Percentiles rank a stretch among this genome's conserved stretches.
phyloP scores from a whole-genome alignment of 2,797 vertebrate species.

The Pipistrellus pipistrellus region DNA sequence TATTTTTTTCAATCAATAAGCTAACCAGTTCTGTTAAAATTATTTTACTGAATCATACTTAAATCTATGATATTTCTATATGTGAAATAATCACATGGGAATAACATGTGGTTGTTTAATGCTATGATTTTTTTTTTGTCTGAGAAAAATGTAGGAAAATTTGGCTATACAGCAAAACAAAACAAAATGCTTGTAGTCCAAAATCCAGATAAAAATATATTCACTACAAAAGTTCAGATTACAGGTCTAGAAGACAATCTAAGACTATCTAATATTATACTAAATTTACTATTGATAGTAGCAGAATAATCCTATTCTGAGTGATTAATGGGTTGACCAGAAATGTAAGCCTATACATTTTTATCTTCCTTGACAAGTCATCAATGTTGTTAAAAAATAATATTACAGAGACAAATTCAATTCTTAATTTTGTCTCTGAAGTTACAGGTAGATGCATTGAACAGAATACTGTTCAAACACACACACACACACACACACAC shows the following conservation, averaged over 20 bases:
- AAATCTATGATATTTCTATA: not conserved
- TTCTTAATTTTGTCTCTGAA: constrained; percentile 53
- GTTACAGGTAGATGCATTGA: not conserved
- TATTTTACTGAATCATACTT: constrained; percentile 38
- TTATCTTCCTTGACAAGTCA: constrained; percentile 63
- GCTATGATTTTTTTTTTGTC: not conserved
- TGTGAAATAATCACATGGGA: not conserved
- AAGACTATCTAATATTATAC: constrained; percentile 56
- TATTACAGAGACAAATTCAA: constrained; percentile 36
- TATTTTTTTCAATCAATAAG: constrained; percentile 59
- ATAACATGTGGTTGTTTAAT: not conserved
- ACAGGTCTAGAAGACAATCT: constrained; percentile 22
- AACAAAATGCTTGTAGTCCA: not conserved
- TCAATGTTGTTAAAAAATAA: constrained; percentile 34
- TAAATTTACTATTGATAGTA: constrained; percentile 50
- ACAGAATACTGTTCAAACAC: not conserved
- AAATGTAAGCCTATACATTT: constrained; percentile 54
- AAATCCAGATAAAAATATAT: constrained; percentile 56
- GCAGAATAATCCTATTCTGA: constrained; percentile 5
- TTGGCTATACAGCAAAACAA: not conserved
- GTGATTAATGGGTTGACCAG: constrained; percentile 55
- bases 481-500: not conserved
- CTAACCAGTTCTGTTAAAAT: constrained; percentile 45
- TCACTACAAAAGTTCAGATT: constrained; percentile 48
- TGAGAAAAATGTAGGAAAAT: not conserved